These are phyloP conservation scores for Solenopsis fugax DNA, from an alignment of 1,140 invertebrate genomes.

Conservation along the genomic window DNA sequence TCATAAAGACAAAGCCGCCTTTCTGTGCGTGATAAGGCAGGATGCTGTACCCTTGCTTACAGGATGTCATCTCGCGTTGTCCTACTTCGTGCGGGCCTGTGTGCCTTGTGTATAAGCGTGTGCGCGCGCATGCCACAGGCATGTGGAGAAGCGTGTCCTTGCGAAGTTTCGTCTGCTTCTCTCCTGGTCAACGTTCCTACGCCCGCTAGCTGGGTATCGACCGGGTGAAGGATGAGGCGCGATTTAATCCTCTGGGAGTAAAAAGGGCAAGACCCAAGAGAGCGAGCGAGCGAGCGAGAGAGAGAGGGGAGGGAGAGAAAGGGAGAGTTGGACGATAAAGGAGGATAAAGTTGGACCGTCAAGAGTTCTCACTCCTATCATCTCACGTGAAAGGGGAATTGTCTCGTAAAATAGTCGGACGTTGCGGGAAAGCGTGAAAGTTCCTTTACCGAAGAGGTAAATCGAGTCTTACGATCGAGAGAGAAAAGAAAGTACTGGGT, in stretches of 20 bases:
- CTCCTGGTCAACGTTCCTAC: conserved; percentile 77
- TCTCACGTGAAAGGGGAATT: conserved; percentile 68
- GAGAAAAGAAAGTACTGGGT: neutral
- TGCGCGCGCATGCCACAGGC: conserved; percentile 63
- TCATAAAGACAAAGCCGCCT: neutral
- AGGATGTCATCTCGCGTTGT: conserved; percentile 54
- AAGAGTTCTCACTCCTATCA: conserved; percentile 55
- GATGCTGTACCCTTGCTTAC: conserved; percentile 40
- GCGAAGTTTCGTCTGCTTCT: conserved; percentile 69
- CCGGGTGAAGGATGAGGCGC: conserved; percentile 71
- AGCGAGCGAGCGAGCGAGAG: neutral
- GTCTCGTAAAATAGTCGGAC: conserved; percentile 73
- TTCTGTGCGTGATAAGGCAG: conserved; percentile 24
- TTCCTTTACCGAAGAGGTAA: conserved; percentile 30
- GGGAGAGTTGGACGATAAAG: conserved; percentile 25
- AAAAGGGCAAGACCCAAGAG: conserved; percentile 52
- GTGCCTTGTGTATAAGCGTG: neutral
- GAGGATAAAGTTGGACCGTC: conserved; percentile 46
- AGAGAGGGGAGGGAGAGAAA: neutral
- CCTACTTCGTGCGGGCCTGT: conserved; percentile 55
- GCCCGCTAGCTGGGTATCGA: conserved; percentile 76
- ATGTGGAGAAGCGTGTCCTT: conserved; percentile 70
- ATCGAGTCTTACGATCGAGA: neutral
- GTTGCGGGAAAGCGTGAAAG: conserved; percentile 9
- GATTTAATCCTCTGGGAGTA: conserved; percentile 76